These are phyloP conservation scores for Eilema depressum DNA, from an alignment of 2,888 invertebrate species.

Conservation along the genomic window DNA sequence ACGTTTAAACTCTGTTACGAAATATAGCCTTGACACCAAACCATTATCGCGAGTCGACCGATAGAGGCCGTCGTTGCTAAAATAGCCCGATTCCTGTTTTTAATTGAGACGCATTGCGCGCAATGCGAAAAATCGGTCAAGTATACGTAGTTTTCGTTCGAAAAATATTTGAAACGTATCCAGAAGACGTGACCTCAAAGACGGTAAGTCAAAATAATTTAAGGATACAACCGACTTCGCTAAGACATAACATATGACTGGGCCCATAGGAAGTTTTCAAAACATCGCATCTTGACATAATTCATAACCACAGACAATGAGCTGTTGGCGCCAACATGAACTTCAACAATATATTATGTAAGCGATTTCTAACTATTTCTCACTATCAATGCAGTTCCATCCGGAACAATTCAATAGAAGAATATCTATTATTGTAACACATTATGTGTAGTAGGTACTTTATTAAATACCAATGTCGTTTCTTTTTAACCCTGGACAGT, in stretches of 20 bases:
- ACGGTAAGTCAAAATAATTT: constrained; percentile 57
- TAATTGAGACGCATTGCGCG: constrained; percentile 72
- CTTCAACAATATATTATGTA: constrained; percentile 49
- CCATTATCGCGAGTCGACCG: constrained; percentile 79
- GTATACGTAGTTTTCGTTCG: constrained; percentile 64
- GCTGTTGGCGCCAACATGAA: constrained; percentile 68
- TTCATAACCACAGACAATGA: constrained; percentile 69
- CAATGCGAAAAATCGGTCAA: constrained; percentile 80
- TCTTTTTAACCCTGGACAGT: constrained; percentile 36
- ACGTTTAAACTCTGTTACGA: constrained; percentile 75
- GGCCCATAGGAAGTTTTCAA: constrained; percentile 67
- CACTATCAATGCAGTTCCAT: constrained; percentile 31
- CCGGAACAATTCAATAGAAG: constrained; percentile 33
- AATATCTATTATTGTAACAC: constrained; percentile 11
- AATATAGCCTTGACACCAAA: constrained; percentile 83
- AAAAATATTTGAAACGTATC: constrained; percentile 69
- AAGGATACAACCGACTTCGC: constrained; percentile 35
- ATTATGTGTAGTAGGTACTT: too few relatives aligned
- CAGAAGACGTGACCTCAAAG: constrained; percentile 65
- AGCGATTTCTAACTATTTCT: constrained; percentile 43
- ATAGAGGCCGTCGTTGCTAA: constrained; percentile 76
- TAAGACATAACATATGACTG: constrained; percentile 69
- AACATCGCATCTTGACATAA: constrained; percentile 74
- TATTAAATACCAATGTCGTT: constrained; percentile 52
- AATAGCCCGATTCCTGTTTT: constrained; percentile 72